Evolutionary conservation across 2,113 vertebrate species (phyloP).

Genomic region (Anolis carolinensis): DNA sequence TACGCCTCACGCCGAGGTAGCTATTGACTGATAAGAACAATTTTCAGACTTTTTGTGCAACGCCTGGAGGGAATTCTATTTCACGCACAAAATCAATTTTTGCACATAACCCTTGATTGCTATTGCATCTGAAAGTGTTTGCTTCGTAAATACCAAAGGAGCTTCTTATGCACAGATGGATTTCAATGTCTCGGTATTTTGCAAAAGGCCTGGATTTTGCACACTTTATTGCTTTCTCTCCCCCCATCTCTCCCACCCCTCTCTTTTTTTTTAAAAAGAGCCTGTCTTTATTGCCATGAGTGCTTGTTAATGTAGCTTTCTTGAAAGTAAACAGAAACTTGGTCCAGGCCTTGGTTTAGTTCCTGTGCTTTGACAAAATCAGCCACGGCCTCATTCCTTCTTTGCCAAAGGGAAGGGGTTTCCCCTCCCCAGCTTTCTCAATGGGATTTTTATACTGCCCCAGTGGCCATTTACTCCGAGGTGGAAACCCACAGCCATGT

Average conservation of each 20-base stretch:
- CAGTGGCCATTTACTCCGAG: not conserved
- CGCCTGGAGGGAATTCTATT: conserved; percentile 33
- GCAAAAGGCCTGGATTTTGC: not conserved
- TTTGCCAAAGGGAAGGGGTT: not conserved
- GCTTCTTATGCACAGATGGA: not conserved
- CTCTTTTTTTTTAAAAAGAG: not conserved
- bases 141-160: conserved; percentile 16
- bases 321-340: conserved; percentile 9
- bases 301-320: not conserved
- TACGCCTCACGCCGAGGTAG: not conserved
- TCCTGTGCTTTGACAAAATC: not conserved
- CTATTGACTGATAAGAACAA: conserved; percentile 35
- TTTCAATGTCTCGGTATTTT: not conserved
- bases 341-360: not conserved
- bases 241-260: not conserved
- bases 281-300: not conserved
- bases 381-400: not conserved
- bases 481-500: not conserved
- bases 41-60: conserved; percentile 18
- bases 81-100: conserved; percentile 33
- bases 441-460: not conserved
- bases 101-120: conserved; percentile 35
- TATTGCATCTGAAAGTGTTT: conserved; percentile 15
- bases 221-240: not conserved
- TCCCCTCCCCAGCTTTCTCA: not conserved